These are phyloP conservation scores for Barnardius zonarius DNA, from an alignment of 2,113 vertebrate genomes.

Conservation along the genomic window DNA sequence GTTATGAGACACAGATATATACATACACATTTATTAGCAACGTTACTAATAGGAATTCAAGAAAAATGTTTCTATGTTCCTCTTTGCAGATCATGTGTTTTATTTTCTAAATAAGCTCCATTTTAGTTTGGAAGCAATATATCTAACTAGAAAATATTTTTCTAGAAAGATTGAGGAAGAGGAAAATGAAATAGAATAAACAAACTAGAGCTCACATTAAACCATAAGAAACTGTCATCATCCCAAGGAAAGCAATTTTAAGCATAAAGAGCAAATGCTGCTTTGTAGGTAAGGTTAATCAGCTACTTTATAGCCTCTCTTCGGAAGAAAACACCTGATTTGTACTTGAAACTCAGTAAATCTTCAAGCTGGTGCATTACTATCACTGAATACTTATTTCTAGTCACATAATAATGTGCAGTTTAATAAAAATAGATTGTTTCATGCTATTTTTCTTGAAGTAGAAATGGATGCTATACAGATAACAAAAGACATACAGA, in stretches of 20 bases:
- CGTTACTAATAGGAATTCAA: background rate
- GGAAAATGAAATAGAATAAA: background rate
- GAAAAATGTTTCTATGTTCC: background rate
- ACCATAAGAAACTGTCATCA: background rate
- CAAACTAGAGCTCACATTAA: background rate
- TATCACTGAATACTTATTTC: background rate
- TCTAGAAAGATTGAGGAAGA: background rate
- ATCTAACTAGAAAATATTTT: background rate
- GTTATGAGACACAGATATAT: background rate
- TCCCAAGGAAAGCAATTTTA: background rate
- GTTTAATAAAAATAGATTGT: background rate
- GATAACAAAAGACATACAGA: background rate
- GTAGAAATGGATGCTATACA: background rate
- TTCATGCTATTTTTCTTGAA: background rate
- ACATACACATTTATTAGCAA: background rate
- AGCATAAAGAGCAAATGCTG: background rate
- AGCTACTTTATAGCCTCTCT: background rate
- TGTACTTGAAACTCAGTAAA: background rate
- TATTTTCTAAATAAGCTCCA: background rate
- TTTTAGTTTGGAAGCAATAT: background rate
- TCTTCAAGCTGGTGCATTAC: background rate
- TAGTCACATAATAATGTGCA: background rate
- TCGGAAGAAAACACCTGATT: background rate
- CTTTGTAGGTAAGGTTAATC: background rate
- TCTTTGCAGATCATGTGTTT: rapidly evolving